A percentile compares a stretch with the other conserved stretches of the same genome.
phyloP scores from a whole-genome alignment of 2,113 vertebrate genomes.

The Siniperca knerii region DNA sequence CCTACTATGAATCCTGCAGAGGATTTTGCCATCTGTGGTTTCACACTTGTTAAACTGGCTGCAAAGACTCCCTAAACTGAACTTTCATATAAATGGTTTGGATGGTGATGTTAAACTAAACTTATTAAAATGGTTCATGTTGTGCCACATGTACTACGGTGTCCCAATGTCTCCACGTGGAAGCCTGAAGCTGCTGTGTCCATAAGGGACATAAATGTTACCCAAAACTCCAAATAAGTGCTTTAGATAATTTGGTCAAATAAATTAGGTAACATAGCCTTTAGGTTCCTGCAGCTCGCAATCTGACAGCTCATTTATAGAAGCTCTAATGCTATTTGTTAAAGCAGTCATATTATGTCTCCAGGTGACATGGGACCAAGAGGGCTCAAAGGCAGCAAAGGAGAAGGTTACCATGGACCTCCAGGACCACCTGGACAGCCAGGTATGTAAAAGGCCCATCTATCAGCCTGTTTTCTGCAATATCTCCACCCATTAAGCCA shows the following conservation, averaged over 20 bases:
- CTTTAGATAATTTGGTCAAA: neutral
- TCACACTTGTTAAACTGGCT: neutral
- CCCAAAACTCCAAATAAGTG: neutral
- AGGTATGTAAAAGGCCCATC: constrained; percentile 73
- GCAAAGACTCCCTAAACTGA: neutral
- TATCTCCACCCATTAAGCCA: constrained; percentile 1
- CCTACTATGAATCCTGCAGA: neutral
- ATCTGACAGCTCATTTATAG: constrained; percentile 19
- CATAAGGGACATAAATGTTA: neutral
- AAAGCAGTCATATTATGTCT: constrained; percentile 19
- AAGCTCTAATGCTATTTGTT: neutral
- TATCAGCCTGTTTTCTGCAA: neutral
- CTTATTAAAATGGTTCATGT: neutral
- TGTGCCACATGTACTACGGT: neutral
- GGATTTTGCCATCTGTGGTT: neutral
- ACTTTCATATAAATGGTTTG: neutral
- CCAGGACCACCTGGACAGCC: constrained; percentile 81
- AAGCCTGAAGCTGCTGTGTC: neutral
- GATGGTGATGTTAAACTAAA: neutral
- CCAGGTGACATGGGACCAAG: constrained; percentile 81
- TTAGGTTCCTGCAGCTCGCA: neutral
- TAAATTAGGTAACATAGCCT: neutral
- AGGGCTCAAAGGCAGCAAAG: constrained; percentile 85
- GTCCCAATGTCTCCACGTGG: neutral
- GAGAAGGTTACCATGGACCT: constrained; percentile 80